phyloP scores from a whole-genome alignment of 1,140 invertebrate genomes.

The Brachionus angularis region DNA sequence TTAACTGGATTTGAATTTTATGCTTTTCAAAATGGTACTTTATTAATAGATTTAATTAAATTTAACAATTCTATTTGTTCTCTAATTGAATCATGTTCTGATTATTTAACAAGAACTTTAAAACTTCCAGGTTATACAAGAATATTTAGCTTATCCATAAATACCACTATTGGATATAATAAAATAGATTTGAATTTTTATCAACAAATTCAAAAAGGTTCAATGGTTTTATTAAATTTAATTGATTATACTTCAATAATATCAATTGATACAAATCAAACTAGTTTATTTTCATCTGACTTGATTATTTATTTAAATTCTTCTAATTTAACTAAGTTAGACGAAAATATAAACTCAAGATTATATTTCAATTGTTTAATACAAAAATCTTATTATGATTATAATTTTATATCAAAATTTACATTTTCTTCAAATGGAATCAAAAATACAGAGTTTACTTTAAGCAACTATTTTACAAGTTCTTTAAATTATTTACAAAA shows the following conservation, averaged over 20 bases:
- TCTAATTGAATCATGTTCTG: not conserved
- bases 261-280: not conserved
- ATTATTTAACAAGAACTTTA: not conserved
- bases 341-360: not conserved
- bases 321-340: not conserved
- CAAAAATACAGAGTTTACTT: not conserved
- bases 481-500: too few relatives aligned
- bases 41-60: not conserved
- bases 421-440: not conserved
- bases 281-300: not conserved
- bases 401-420: not conserved
- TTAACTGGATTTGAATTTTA: constrained; percentile 2
- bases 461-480: not conserved
- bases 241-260: not conserved
- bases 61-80: not conserved
- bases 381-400: not conserved
- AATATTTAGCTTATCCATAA: not conserved
- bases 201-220: not conserved
- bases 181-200: not conserved
- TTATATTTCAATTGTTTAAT: constrained; percentile 28
- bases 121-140: not conserved
- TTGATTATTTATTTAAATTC: not conserved
- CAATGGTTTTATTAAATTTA: not conserved
- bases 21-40: not conserved
- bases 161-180: not conserved